Base-by-base conservation (phyloP, 2,797 vertebrate species). In the Ctenopoma kingsleyae region DNA sequence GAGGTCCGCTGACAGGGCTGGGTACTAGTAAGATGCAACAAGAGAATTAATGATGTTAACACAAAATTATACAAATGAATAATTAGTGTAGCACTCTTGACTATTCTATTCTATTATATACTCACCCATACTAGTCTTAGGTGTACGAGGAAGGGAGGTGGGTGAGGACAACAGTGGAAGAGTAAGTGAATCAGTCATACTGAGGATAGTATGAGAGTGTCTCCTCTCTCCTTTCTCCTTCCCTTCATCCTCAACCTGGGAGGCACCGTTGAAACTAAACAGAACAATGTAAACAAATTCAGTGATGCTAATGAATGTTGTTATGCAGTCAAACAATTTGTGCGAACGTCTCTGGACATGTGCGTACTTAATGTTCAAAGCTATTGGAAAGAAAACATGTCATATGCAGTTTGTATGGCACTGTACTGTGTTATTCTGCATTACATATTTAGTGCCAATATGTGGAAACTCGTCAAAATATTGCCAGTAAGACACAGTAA, bases 151-250 rank as follows among this genome's bases (percentile, higher is more conserved):
- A 46, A 97, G 90, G 4, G 96, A 86, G 0, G 96, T 93, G 40
- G 97, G 96, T 0, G 97, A 97, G 1, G 96, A 95, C 79, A 96
- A 90, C 54, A 96, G 92, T 0, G 96, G 93, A 35, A 95, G 95
- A 66, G 95, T 94, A 0, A 96, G 95, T 0, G 95, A 88, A 65
- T 97, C 97, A 0, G 93, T 94, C 69, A 96, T 91, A 49, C 95
- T 96, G 0, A 95, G 87, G 35, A 95, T 83, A 3, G 94, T 87
- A 17, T 98, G 97, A 0, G 97, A 98, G 80, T 97, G 97, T 49
- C 97, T 95, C 69, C 97, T 92, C 87, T 98, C 97, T 89, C 96
- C 95, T 79, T 96, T 94, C 90, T 98, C 97, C 90, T 97, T 97
- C 72, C 89, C 87, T 35, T 98, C 96, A 69, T 97, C 96, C 79